Evolutionary conservation across 1,140 invertebrate species (phyloP), one percentile per base, ranked within the genome.

Genomic region (Polyergus mexicanus): DNA sequence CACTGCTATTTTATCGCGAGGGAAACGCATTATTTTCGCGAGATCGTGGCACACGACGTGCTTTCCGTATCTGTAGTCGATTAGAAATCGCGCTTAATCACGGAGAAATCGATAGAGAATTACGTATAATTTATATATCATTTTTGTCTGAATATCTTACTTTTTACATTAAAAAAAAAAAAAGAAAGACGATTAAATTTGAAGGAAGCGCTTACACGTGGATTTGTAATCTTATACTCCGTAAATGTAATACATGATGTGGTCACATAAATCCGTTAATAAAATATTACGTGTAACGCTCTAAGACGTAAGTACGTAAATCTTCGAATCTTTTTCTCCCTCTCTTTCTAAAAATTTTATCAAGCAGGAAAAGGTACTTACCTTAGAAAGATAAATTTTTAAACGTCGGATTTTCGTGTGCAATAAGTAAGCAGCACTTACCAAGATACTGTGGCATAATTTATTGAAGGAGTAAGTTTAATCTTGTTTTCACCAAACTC

Each of bases 381-480:
- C 7, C 6, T 71, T 28, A 32, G 25, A 28, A 44, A 1, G 35
- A 81, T 80, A 72, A 69, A 81, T 71, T 72, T 81, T 81, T 81
- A 44, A 71, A 71, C 38, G 25, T 69, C 44, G 11, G 25, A 41
- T 10, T 22, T 56, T 69, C 22, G 35, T 80, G 35, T 32, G 22
- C 58, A 81, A 80, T 80, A 80, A 80, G 28, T 80, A 69, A 80
- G 62, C 58, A 77, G 75, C 35, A 81, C 47, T 81, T 71, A 69
- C 41, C 35, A n/a, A 19, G 10, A 56, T 68, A 41, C 47, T 56
- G 32, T 38, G 32, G 22, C 16, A 3, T 41, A 80, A 68, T 80
- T 77, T 77, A 77, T 77, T 32, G 47, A 56, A 25, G n/a, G n/a
- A 3, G 10, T 54, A 74, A 60, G 35, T 32, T 74, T 62, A 35